Evolutionary conservation across 2,888 invertebrate genomes (phyloP).

Genomic region (Pegoplata infirma): DNA sequence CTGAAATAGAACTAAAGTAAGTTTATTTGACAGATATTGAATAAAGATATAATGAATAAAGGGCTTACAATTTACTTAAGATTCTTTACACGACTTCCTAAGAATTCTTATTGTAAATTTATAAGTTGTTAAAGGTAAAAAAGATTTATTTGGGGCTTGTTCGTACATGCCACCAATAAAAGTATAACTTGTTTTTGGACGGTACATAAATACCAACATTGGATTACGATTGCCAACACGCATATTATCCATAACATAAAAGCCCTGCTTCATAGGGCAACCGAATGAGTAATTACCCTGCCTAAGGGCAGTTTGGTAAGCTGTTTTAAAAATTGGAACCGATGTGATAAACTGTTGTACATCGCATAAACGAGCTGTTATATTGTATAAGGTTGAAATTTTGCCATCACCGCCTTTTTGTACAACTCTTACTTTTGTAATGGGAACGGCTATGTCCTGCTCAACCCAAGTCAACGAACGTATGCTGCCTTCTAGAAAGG

Average conservation of each 20-base stretch:
- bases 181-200: conserved; percentile 62
- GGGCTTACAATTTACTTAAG: no score
- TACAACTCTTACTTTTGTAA: conserved; percentile 61
- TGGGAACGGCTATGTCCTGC: conserved; percentile 62
- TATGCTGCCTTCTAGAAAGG: conserved; percentile 66
- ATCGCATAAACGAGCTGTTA: conserved; percentile 67
- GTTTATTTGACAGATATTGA: no score
- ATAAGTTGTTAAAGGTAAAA: conserved; percentile 64
- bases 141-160: conserved; percentile 53
- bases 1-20: no score
- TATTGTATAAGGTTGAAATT: conserved; percentile 65
- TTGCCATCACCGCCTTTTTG: conserved; percentile 59
- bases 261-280: conserved; percentile 67
- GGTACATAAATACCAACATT: conserved; percentile 62
- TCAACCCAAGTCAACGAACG: conserved; percentile 67
- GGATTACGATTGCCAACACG: conserved; percentile 12
- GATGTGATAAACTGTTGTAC: conserved; percentile 64
- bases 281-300: conserved; percentile 68
- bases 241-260: conserved; percentile 60
- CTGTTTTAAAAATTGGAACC: conserved; percentile 68
- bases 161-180: conserved; percentile 66
- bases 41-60: no score
- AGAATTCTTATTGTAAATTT: conserved; percentile 61
- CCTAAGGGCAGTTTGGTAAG: conserved; percentile 64
- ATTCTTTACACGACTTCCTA: conserved; percentile 62